Base-by-base conservation (phyloP, 2,888 invertebrate species). In the Melikaiella ostensackeni region DNA sequence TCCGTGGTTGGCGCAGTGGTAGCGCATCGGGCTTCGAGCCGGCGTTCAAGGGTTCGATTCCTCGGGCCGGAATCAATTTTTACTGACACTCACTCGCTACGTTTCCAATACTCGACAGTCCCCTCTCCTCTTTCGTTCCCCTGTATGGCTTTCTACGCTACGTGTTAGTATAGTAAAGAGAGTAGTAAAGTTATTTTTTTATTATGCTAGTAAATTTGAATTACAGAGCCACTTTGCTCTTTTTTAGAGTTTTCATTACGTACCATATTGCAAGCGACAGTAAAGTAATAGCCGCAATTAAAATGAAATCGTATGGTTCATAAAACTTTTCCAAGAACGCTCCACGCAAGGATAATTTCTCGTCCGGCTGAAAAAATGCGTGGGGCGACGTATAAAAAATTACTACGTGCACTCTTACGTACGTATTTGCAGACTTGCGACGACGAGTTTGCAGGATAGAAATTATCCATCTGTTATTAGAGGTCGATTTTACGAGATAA, bases 391-490 rank as follows among this genome's bases (percentile, higher is more conserved):
- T 59, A 27, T 59, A 59, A 70, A 46, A 50, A 70, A 70, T 50
- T 21, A n/a, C 24, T 66, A 42, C 42, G 66, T 46, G 66, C 19
- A 27, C 46, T 30, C n/a, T 27, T 46, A 27, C 50, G 27, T 66
- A 42, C 42, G 24, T 46, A 42, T 46, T 46, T 46, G 16, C 19
- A 30, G 42, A 24, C 57, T 13, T 11, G 9, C 57, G 42, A 24
- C 30, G 46, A 46, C 46, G 66, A 66, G 42, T 46, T 42, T 66
- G 33, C 30, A 27, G 50, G 70, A 70, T 70, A 70, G 70, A 70
- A 70, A 70, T 70, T 70, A 70, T 50, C 70, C 70, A 70, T 70
- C 70, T 50, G 70, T 70, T 70, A 70, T 70, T 70, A 70, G 55
- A 27, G 50, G 50, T 19, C 70, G 70, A 70, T 70, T 70, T 70